A percentile compares a stretch with the other conserved stretches of the same genome.
phyloP scores from a whole-genome alignment of 2,113 vertebrate genomes.

The Stigmatopora nigra region DNA sequence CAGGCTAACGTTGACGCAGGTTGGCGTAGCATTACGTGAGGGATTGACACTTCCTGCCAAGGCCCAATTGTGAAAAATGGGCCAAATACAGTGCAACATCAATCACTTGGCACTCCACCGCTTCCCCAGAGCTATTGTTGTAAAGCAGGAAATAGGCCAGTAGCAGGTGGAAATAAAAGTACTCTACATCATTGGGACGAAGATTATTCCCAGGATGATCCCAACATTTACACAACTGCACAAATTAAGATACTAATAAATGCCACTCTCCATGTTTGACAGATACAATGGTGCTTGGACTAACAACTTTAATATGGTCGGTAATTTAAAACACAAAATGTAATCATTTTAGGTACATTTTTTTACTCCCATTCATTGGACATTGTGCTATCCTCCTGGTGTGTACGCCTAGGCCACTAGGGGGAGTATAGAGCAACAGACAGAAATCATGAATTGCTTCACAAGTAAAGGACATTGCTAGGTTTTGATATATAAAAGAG shows the following conservation, averaged over 20 bases:
- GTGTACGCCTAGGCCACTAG: neutral
- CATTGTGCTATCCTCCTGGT: neutral
- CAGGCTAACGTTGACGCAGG: conserved; percentile 31
- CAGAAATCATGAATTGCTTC: too few relatives aligned
- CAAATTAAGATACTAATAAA: conserved; percentile 24
- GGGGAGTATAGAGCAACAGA: neutral
- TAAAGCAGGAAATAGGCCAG: conserved; percentile 73
- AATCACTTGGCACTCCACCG: conserved; percentile 66
- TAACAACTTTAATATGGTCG: too few relatives aligned
- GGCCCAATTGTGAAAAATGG: conserved; percentile 62
- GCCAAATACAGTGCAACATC: conserved; percentile 71
- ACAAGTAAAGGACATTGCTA: too few relatives aligned
- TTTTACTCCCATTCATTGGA: too few relatives aligned
- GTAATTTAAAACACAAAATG: neutral
- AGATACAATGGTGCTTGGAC: conserved; percentile 2
- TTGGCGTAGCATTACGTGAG: conserved; percentile 29
- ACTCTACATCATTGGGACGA: conserved; percentile 43
- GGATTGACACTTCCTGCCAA: conserved; percentile 60
- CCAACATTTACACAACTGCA: conserved; percentile 57
- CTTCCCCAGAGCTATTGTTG: conserved; percentile 71
- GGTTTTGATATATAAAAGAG: too few relatives aligned
- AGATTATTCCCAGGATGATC: conserved; percentile 53
- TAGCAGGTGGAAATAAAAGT: conserved; percentile 75
- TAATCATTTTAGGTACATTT: neutral
- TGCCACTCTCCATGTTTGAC: conserved; percentile 3